These are phyloP conservation scores for Bombus terrestris DNA, from an alignment of 1,140 invertebrate species.

Conservation along the genomic window DNA sequence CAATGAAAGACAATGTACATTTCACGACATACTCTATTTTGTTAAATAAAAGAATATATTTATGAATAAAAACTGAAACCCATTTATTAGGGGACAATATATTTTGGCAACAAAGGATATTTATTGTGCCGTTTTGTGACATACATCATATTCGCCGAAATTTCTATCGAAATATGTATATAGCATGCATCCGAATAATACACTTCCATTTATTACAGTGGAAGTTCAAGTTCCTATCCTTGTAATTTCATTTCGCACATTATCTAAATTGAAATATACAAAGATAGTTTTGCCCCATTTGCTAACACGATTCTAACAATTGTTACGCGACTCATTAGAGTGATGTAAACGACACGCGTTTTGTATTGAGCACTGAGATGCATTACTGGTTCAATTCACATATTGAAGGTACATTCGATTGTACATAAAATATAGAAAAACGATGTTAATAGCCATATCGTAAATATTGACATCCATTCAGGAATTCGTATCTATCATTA, in stretches of 20 bases:
- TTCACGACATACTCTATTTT: constrained; percentile 44
- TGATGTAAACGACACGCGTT: constrained; percentile 2
- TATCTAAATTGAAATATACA: constrained; percentile 8
- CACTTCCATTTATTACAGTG: neutral
- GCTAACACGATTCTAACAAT: neutral
- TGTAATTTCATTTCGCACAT: neutral
- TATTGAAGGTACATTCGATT: neutral
- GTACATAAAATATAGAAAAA: constrained; percentile 8
- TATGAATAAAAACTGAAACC: constrained; percentile 29
- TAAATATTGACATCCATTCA: neutral
- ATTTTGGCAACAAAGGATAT: constrained; percentile 42
- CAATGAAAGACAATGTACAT: constrained; percentile 7
- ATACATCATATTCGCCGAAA: constrained; percentile 26
- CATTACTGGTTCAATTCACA: neutral
- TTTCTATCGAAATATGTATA: constrained; percentile 14
- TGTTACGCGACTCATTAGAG: neutral
- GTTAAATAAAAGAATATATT: constrained; percentile 60
- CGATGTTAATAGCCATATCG: neutral
- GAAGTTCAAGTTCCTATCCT: neutral
- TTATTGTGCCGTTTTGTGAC: constrained; percentile 45
- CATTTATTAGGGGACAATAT: constrained; percentile 10
- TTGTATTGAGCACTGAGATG: constrained; percentile 2
- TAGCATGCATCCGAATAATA: constrained; percentile 23
- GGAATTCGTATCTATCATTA: neutral
- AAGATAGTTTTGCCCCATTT: neutral